Base-by-base conservation (phyloP, 2,797 vertebrate genomes). In the Nyctalus aviator region DNA sequence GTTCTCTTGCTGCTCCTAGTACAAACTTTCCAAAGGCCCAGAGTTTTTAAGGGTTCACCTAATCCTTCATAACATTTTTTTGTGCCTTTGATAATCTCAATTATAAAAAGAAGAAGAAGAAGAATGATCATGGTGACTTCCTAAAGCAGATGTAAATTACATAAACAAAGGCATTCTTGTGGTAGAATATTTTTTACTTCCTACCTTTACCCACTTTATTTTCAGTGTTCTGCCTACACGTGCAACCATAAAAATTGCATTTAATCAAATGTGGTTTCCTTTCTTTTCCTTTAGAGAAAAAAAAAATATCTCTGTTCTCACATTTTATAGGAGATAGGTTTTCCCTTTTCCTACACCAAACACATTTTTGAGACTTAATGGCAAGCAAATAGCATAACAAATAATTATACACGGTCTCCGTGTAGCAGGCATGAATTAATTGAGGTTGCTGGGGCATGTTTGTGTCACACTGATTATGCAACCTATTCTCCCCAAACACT, bases 201-300 rank as follows among this genome's bases (percentile, higher is more conserved):
- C 66, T 53, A 21, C 25, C 5, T 25, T 87, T 57, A 73, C 3
- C 23, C 21, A 55, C 21, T 81, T 86, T 92, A 20, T 94, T 95
- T 94, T 93, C 71, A 77, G 44, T 81, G 85, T 94, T 95, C 68
- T 86, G 41, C 82, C 25, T 85, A 46, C 20, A n/a, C 6, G 5
- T 69, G 27, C 23, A 90, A 55, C 35, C 3, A 25, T 57, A 18
- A 92, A 84, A 27, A 76, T 57, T 81, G 4, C 8, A 84, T 72
- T 94, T 82, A 96, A 68, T 71, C 30, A 91, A 88, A 88, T 44
- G 3, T 79, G 17, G 17, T 35, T 68, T 68, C n/a, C 32, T 32
- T 69, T 71, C 68, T 55, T 48, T 84, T 90, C 13, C 57, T 50
- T 77, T 50, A 35, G 55, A 93, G 57, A 53, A 27, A 75, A 41